Base-by-base conservation (phyloP, 2,113 vertebrate genomes). In the Pagrus major region DNA sequence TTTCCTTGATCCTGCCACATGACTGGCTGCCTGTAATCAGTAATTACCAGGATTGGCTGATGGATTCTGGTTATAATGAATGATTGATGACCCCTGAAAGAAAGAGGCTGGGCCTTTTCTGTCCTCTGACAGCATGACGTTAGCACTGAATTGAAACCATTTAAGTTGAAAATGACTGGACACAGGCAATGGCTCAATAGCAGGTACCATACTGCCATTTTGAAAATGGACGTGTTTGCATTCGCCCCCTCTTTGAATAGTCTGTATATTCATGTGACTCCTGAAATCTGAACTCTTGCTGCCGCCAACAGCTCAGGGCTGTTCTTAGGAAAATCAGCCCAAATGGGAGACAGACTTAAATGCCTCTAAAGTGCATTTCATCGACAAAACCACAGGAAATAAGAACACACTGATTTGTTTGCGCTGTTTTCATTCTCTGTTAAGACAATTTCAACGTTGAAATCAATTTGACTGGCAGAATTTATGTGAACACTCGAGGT, bases 11-110 rank as follows among this genome's bases (percentile, higher is more conserved):
- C 84, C 80, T 56, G 84, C 84, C 89, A 78, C 69, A 84, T 86
- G 76, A 87, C 88, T 80, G 67, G 79, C 87, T 86, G 91, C 83
- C 88, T 93, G 92, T 93, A 92, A 94, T 94, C 90, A 93, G 93
- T 95, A 94, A 95, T 95, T 94, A 94, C 89, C 71, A 72, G 91
- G 90, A 93, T 90, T 90, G 92, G 85, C 68, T 93, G 93, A 93
- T 94, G 92, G 92, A 91, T 92, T 92, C 84, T 86, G 79, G 76
- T 87, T 88, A 88, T 90, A 91, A 93, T 91, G 89, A 91, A 93
- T 94, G 91, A 94, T 95, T 93, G 93, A 94, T 94, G 88, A 94
- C 69, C 78, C 21, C 86, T 86, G 82, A 90, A 86, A 87, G 88
- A 81, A 85, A 79, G 83, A 41, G 74, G 37, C 73, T 39, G 64